Evolutionary conservation across 2,113 vertebrate genomes (phyloP), one percentile per base, ranked within the genome.

Genomic region (Ornithorhynchus anatinus): DNA sequence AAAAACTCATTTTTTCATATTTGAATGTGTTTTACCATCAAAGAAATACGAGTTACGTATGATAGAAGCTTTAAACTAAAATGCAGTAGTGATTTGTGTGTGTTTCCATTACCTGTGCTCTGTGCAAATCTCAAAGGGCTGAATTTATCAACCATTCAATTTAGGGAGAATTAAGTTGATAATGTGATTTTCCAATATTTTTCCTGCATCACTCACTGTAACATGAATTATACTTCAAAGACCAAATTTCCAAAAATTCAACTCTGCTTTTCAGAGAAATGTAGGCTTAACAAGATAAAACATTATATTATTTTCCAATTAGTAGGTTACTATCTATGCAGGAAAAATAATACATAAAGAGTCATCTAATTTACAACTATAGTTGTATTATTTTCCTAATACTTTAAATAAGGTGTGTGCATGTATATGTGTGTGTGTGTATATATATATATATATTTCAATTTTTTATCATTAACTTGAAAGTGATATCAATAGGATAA

Each of bases 201-300:
- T 70, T 72, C 66, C 53, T 84, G 57, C n/a, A 22, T 72, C 67
- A 77, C 72, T 84, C 17, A 12, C 36, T 78, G 11, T 38, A 78
- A 51, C 16, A 70, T 61, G 56, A 32, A 43, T 23, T 82, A 65
- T 20, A 0, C 42, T 59, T 69, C 50, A 77, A 84, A 75, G 86
- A 89, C 87, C 77, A 81, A 82, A 83, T 82, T 69, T 72, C 82
- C 79, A 84, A 88, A 84, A 66, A 71, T 63, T 85, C 81, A 85
- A 79, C 74, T 77, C 79, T 73, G 63, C 59, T 88, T 84, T 88
- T 86, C 72, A 40, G 39, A 39, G 25, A 33, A 78, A 52, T 75
- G 61, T 84, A 92, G 81, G 56, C 44, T 44, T 81, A 76, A 51
- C 69, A 84, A 27, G 44, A 40, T 31, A 51, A 62, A 45, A 45